Evolutionary conservation across 2,888 invertebrate genomes (phyloP), one percentile per base, ranked within the genome.

Genomic region (Pedicia rivosa): DNA sequence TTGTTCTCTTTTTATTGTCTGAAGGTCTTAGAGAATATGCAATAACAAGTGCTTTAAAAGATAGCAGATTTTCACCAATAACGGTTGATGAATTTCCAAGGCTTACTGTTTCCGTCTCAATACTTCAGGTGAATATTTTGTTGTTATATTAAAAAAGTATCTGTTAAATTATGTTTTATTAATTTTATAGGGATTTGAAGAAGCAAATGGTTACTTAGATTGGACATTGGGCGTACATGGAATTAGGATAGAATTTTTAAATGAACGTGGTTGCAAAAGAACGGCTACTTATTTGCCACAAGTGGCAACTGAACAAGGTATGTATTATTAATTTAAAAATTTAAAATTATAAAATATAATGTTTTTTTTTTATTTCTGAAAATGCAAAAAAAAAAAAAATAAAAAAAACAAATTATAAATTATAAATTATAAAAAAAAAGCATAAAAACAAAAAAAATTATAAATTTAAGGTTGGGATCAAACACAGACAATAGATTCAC

Each of bases 281-380:
- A 94, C 92, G 46, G 97, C 98, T 54, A 99, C 98, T 46, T 99
- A 95, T 64, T 70, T 98, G 61, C 98, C 98, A 37, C 91, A 97
- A 67, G 95, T 98, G 48, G 94, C 97, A 47, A 76, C 80, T 37
- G 97, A 98, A 63, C 97, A 98, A 80, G 97, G 94, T 88, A 58
- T 43, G 10, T 33, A 3, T 36, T 36, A 8, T 24, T 8, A 20
- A 25, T 34, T 28, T 29, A 24, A 29, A 25, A 40, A 27, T 36
- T 33, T 38, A 16, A 38, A 24, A 34, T 19, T 27, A 28, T 29
- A 17, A 27, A 30, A 33, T 38, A 13, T n/a, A n/a, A 13, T 25
- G 14, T 14, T 28, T 40, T 19, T 28, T 41, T 35, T 12, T 37
- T 19, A 27, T 37, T 37, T 28, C 9, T n/a, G 13, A 17, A 6